Percentiles rank a stretch among this genome's conserved stretches.
Evolutionary conservation across 2,888 invertebrate species (phyloP).

Genomic region (Thelaira solivaga): DNA sequence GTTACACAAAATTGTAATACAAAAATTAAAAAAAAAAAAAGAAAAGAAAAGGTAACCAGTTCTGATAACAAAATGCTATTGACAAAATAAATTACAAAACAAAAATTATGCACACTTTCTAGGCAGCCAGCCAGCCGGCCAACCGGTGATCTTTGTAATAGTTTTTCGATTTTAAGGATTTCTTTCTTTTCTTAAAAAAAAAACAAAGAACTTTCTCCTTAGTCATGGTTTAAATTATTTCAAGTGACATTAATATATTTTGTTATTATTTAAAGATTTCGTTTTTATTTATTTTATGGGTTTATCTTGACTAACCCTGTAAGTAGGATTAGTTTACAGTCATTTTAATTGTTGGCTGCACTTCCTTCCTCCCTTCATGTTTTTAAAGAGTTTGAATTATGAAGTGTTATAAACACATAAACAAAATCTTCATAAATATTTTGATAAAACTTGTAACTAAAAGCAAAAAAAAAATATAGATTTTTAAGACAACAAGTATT

Average conservation of each 20-base stretch:
- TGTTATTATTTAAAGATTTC: no score
- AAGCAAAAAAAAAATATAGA: constrained; percentile 14
- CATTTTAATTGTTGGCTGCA: background rate
- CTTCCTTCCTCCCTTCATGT: constrained; percentile 47
- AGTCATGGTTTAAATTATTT: constrained; percentile 14
- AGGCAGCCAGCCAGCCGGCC: no score
- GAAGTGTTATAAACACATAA: constrained; percentile 45
- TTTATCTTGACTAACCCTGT: background rate
- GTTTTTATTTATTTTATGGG: background rate
- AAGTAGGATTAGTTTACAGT: constrained; percentile 10
- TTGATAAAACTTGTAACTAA: constrained; percentile 1
- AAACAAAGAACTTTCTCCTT: constrained; percentile 52
- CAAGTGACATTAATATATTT: background rate
- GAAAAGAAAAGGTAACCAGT: constrained; percentile 21
- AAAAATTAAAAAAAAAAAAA: background rate
- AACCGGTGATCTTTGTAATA: constrained; percentile 17
- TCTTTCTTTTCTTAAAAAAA: no score
- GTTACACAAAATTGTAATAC: no score
- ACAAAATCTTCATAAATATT: constrained; percentile 30
- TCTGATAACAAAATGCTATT: constrained; percentile 31
- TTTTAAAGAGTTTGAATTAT: constrained; percentile 51
- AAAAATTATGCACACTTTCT: constrained; percentile 26
- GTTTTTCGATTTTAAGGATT: background rate
- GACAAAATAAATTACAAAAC: constrained; percentile 38
- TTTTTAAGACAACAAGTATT: constrained; percentile 26